Percentiles rank a stretch among this genome's conserved stretches.
Conservation (phyloP, 2,888 invertebrate genomes). For the Rhorus exstirpatorius region DNA sequence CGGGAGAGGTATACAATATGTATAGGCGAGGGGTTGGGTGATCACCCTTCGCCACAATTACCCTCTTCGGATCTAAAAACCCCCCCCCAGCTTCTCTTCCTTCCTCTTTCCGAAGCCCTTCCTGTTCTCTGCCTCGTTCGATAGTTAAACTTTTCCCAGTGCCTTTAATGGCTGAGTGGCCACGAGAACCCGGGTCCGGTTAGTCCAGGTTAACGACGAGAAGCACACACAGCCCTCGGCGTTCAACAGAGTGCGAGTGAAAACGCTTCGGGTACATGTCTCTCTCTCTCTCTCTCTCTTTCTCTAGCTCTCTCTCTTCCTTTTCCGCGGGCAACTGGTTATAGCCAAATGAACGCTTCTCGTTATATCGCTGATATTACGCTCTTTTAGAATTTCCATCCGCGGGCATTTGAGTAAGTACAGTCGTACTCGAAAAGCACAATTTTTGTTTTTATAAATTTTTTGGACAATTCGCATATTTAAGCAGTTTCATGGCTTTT, state of each 20-base stretch:
- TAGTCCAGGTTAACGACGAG: conserved; percentile 60
- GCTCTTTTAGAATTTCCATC: too few relatives aligned
- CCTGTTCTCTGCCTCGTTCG: conserved; percentile 32
- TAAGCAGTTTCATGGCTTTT: too few relatives aligned
- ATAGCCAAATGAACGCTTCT: too few relatives aligned
- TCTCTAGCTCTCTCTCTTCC: too few relatives aligned
- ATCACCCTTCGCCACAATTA: conserved; percentile 62
- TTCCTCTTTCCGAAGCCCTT: conserved; percentile 12
- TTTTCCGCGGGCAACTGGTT: too few relatives aligned
- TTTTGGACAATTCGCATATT: too few relatives aligned
- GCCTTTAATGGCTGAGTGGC: conserved; percentile 60
- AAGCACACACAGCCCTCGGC: background rate
- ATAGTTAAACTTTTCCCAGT: conserved; percentile 61
- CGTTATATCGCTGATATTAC: too few relatives aligned
- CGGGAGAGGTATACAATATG: conserved; percentile 7
- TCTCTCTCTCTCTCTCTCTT: conserved; percentile 31
- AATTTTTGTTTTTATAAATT: too few relatives aligned
- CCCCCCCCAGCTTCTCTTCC: background rate
- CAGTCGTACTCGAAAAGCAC: too few relatives aligned
- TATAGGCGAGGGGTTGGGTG: conserved; percentile 40
- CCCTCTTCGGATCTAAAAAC: conserved; percentile 51
- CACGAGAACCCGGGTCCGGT: conserved; percentile 53
- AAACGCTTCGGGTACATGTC: conserved; percentile 55
- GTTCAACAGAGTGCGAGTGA: conserved; percentile 29
- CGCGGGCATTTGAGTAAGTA: too few relatives aligned